Base-by-base conservation (phyloP, 1,140 invertebrate genomes). In the Lepidurus packardi region DNA sequence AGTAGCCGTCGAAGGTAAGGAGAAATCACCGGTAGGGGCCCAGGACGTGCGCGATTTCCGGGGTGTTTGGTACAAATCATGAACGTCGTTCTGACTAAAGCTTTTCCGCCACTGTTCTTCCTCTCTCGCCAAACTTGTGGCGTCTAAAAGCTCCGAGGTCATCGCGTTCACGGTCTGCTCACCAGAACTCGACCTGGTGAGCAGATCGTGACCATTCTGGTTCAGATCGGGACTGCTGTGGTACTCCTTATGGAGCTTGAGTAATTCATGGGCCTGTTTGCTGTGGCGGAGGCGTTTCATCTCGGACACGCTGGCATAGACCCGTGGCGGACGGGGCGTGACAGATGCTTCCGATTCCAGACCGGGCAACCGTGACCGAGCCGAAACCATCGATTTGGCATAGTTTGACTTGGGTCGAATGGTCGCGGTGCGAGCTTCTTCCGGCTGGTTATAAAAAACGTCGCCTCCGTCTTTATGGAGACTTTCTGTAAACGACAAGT, bases 221-320 rank as follows among this genome's bases (percentile, higher is more conserved):
- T 85, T 83, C 42, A 95, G 84, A 85, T 96, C 94, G 0, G 94
- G 94, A 34, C 94, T 95, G 75, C 92, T 94, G 84, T 95, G 93
- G 86, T 95, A 96, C 80, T 92, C 91, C 78, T 94, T 89, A 80
- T 94, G 92, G 16, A 95, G 87, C 81, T 79, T 81, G 73, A 78
- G 80, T 13, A 81, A 77, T 44, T 81, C 78, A 47, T 10, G 79
- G 75, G 82, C 82, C 81, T 82, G 78, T n/a, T 42, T 43, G 42
- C 41, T 80, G 73, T 80, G 76, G 76, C 79, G 74, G 80, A 77
- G 47, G 44, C 93, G 89, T 86, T 97, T 97, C 95, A 97, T 97
- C 85, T 97, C 94, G 0, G 95, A 93, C 75, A 97, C 94, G 84
- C 94, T 97, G 73, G 94, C 93, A 85, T 97, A 97, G 41, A 97